Evolutionary conservation across 2,797 vertebrate species (phyloP), one percentile per base, ranked within the genome.

Genomic region (Novumbra hubbsi): DNA sequence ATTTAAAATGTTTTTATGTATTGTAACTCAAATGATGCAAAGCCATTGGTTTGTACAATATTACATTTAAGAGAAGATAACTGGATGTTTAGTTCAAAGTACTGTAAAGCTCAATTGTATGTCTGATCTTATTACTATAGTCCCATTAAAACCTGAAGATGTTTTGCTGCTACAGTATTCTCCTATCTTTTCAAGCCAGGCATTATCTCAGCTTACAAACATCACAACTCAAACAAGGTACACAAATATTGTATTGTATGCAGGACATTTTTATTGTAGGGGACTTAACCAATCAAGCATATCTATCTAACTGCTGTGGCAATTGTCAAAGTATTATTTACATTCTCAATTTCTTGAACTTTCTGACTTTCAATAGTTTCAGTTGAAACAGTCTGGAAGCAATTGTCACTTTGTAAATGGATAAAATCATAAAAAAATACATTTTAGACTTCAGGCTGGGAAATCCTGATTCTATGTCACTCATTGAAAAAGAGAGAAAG

Each of bases 101-200:
- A 27, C 32, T 76, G 45, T 50, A 74, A 4, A 38, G 71, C 19
- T 30, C 11, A 27, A n/a, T 55, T 5, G 15, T 75, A 15, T 69
- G 55, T 74, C 1, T 71, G 48, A 74, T 77, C 14, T 45, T 41
- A 65, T 79, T 67, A 68, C 19, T 55, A 12, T 57, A 48, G 45
- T 68, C 55, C 64, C 19, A 19, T 74, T 60, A 60, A 60, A 57
- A 30, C 62, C 73, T 24, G 1, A 67, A 75, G 15, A 69, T 24
- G 16, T 49, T 21, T 49, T 21, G 14, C 41, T 1, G 41, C 12
- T 45, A 38, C 66, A 38, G 21, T 27, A 38, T 38, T 38, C 34
- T 38, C 2, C 34, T 38, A 38, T 38, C 34, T 16, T 66, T 38
- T 41, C 19, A 24, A 72, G 34, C 70, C 32, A 38, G 60, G 21